Conservation (phyloP, 2,797 vertebrate genomes). For the Lacerta bilineata region DNA sequence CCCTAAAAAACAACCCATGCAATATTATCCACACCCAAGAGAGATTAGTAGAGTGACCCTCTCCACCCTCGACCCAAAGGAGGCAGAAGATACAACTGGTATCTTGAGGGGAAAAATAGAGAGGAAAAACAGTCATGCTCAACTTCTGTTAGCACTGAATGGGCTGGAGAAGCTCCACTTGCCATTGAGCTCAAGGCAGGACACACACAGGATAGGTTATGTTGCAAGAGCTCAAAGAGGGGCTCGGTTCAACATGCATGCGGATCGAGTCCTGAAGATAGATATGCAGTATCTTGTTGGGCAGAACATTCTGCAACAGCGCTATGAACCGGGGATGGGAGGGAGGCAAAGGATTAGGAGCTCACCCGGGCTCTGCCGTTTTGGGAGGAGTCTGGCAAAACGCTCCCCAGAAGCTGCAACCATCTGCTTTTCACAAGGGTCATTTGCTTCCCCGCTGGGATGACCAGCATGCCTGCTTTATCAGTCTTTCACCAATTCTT, state of each 20-base stretch:
- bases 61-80: neutral
- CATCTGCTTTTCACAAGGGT: neutral
- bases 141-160: constrained; percentile 31
- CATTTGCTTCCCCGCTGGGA: too few species aligned
- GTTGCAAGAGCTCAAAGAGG: constrained; percentile 25
- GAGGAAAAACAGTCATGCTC: neutral
- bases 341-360: neutral
- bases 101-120: neutral
- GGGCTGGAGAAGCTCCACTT: neutral
- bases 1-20: constrained; percentile 82
- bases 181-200: constrained; percentile 42
- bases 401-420: neutral
- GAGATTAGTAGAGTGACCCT: constrained; percentile 65
- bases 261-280: constrained; percentile 43
- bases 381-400: neutral
- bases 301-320: neutral
- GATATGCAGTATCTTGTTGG: constrained; percentile 44
- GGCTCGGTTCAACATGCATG: constrained; percentile 61
- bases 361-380: neutral
- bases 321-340: neutral
- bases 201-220: constrained; percentile 54
- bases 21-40: constrained; percentile 64
- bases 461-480: neutral
- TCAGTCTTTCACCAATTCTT: constrained; percentile 4
- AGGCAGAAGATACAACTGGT: neutral